Evolutionary conservation across 2,888 invertebrate species (phyloP).

Genomic region (Crossocerus cetratus): DNA sequence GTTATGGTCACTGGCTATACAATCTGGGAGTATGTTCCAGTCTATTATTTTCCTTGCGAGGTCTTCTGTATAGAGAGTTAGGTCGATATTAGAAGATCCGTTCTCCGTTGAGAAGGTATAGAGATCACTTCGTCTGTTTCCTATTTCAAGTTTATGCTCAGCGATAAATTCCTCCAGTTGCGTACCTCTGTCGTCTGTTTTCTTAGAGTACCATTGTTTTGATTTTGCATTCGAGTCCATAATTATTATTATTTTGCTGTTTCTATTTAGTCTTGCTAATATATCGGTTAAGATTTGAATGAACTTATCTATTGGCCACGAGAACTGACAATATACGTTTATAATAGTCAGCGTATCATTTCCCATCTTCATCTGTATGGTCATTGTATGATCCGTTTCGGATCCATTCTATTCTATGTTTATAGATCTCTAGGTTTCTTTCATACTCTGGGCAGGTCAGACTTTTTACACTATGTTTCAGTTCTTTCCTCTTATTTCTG

Average conservation of each 20-base stretch:
- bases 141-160: neutral
- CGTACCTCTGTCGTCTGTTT: conserved; percentile 6
- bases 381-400: neutral
- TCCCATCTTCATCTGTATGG: neutral
- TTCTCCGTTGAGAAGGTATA: neutral
- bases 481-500: no score
- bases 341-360: neutral
- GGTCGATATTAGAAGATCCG: neutral
- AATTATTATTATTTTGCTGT: conserved; percentile 1
- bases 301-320: neutral
- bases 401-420: neutral
- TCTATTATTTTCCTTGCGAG: neutral
- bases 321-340: neutral
- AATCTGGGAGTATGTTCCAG: neutral
- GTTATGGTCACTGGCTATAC: neutral
- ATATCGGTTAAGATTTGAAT: neutral
- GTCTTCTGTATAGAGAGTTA: neutral
- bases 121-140: neutral
- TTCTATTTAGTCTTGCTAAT: neutral
- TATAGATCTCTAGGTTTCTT: conserved; percentile 2
- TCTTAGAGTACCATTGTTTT: conserved; percentile 11
- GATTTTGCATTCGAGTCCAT: conserved; percentile 31
- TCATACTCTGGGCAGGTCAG: neutral
- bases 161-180: neutral
- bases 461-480: neutral